Conservation (phyloP, 2,113 vertebrate species). For the Pachypanchax playfairii region DNA sequence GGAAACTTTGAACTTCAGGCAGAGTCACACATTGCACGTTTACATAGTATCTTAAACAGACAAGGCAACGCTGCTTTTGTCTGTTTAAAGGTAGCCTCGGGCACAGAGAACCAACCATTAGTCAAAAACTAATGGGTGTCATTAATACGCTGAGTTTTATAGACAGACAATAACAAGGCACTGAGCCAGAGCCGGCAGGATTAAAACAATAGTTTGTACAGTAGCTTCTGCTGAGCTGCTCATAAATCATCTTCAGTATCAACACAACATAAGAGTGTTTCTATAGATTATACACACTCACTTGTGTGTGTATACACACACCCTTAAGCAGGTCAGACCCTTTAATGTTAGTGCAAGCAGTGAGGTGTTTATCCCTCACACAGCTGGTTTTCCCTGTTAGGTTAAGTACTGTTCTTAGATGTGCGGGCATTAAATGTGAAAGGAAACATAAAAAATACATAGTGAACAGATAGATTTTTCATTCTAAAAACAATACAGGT, state of each 20-base stretch:
- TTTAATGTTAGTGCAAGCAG: constrained; percentile 64
- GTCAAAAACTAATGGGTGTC: constrained; percentile 60
- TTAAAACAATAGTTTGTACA: constrained; percentile 80
- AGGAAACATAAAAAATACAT: neutral
- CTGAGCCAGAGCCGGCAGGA: constrained; percentile 60
- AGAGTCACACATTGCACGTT: constrained; percentile 5
- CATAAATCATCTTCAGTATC: constrained; percentile 78
- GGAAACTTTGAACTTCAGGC: neutral
- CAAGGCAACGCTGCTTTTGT: constrained; percentile 34
- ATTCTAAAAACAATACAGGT: constrained; percentile 7
- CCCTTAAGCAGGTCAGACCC: constrained; percentile 64
- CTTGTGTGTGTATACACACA: constrained; percentile 77
- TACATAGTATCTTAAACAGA: constrained; percentile 18
- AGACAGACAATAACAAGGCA: constrained; percentile 60
- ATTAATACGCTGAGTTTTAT: constrained; percentile 56
- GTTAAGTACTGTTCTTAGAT: constrained; percentile 49
- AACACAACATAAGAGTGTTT: constrained; percentile 81
- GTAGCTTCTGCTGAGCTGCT: constrained; percentile 67
- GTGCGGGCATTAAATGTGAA: constrained; percentile 16
- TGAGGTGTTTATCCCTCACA: constrained; percentile 72
- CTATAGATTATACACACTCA: constrained; percentile 82
- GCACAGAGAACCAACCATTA: constrained; percentile 59
- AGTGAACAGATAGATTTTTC: constrained; percentile 20
- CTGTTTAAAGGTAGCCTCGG: constrained; percentile 39
- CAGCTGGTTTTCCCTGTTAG: constrained; percentile 70